Evolutionary conservation across 2,888 invertebrate genomes (phyloP).

Genomic region (Microctonus brassicae): DNA sequence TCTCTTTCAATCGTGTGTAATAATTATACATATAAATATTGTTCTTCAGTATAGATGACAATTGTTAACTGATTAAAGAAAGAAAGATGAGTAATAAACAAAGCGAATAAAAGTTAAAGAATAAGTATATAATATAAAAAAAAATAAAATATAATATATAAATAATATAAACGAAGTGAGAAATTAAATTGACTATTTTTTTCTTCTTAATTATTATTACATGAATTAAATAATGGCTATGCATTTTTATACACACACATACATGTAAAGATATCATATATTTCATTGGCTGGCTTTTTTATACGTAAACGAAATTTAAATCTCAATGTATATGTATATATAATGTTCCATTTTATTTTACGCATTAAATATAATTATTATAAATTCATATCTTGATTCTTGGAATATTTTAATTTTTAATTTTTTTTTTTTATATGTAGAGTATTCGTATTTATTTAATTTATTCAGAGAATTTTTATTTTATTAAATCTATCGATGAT

Average conservation of each 20-base stretch:
- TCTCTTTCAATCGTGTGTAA: constrained; percentile 8
- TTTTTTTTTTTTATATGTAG: too few relatives aligned
- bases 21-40: too few relatives aligned
- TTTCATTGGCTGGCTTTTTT: neutral
- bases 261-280: neutral
- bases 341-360: neutral
- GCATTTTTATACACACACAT: neutral
- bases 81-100: neutral
- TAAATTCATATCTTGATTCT: neutral
- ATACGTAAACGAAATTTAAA: neutral
- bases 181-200: constrained; percentile 16
- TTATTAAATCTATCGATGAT: too few relatives aligned
- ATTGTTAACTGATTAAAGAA: constrained; percentile 8
- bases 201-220: too few relatives aligned
- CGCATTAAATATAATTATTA: neutral
- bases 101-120: neutral
- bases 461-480: neutral
- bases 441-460: neutral
- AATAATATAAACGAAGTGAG: neutral
- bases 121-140: too few relatives aligned
- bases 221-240: too few relatives aligned
- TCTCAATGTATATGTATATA: neutral
- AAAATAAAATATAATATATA: too few relatives aligned
- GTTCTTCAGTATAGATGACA: too few relatives aligned
- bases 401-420: neutral